Evolutionary conservation across 2,888 invertebrate species (phyloP).

Genomic region (Thyatira batis): DNA sequence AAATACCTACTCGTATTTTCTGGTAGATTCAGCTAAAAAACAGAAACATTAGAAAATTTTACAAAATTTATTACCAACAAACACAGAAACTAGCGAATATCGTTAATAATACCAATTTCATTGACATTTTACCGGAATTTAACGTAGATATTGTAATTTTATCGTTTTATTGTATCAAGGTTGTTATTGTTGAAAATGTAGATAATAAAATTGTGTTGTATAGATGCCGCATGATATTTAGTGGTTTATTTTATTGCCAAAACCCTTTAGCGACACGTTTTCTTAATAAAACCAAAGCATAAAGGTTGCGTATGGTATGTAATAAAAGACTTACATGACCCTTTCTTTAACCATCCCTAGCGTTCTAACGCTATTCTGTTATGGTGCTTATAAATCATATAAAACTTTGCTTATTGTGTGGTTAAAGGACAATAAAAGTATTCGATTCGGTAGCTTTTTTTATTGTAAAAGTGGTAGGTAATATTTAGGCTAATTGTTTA

Average conservation of each 20-base stretch:
- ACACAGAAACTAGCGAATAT: too few species aligned
- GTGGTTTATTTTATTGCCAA: not conserved
- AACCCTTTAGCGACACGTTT: not conserved
- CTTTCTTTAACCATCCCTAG: not conserved
- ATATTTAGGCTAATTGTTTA: too few species aligned
- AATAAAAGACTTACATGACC: not conserved
- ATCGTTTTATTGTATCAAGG: not conserved
- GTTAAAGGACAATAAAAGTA: too few species aligned
- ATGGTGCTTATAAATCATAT: not conserved
- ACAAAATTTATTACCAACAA: too few species aligned
- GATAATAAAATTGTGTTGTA: not conserved
- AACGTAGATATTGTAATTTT: not conserved
- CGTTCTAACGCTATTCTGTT: not conserved
- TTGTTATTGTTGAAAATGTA: not conserved
- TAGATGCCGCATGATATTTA: not conserved
- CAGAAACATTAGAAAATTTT: too few species aligned
- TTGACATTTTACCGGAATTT: not conserved
- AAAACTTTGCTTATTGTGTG: not conserved
- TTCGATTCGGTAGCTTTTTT: too few species aligned
- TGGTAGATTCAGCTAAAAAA: too few species aligned
- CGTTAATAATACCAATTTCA: not conserved
- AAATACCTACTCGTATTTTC: too few species aligned
- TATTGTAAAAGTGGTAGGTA: too few species aligned
- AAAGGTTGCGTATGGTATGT: not conserved
- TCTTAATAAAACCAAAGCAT: not conserved